Evolutionary conservation across 2,888 invertebrate genomes (phyloP).

Genomic region (Polyommatus iphigenia): DNA sequence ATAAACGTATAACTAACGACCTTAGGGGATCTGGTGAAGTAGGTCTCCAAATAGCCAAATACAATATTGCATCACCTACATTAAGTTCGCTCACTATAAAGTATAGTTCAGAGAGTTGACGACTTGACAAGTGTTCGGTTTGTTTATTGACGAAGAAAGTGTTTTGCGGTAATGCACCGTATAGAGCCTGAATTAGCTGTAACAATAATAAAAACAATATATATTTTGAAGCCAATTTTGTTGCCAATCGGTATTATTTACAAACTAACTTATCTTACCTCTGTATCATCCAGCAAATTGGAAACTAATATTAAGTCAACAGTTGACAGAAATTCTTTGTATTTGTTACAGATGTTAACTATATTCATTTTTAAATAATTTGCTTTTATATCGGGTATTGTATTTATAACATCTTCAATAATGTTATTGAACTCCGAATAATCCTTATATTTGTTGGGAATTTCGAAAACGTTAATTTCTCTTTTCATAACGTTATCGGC

Average conservation of each 20-base stretch:
- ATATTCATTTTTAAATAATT: slow-evolving; percentile 35
- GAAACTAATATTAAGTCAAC: slow-evolving; percentile 45
- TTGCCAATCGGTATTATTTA: neutral
- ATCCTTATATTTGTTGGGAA: slow-evolving; percentile 38
- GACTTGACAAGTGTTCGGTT: slow-evolving; percentile 33
- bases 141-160: slow-evolving; percentile 48
- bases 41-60: slow-evolving; percentile 35
- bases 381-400: slow-evolving; percentile 40
- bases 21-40: slow-evolving; percentile 45
- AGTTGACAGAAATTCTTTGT: slow-evolving; percentile 35
- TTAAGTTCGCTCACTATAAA: slow-evolving; percentile 44
- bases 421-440: slow-evolving; percentile 36
- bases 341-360: slow-evolving; percentile 35
- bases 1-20: neutral
- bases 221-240: neutral
- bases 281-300: slow-evolving; percentile 44
- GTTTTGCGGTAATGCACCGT: slow-evolving; percentile 44
- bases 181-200: slow-evolving; percentile 44
- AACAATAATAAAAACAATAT: neutral
- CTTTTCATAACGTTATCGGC: slow-evolving; percentile 48
- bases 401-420: slow-evolving; percentile 38
- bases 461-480: slow-evolving; percentile 44
- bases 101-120: slow-evolving; percentile 44
- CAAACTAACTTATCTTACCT: slow-evolving; percentile 41
- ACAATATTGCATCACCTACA: slow-evolving; percentile 38